Evolutionary conservation across 2,888 invertebrate species (phyloP), one percentile per base, ranked within the genome.

Genomic region (Xanthia icteritia): DNA sequence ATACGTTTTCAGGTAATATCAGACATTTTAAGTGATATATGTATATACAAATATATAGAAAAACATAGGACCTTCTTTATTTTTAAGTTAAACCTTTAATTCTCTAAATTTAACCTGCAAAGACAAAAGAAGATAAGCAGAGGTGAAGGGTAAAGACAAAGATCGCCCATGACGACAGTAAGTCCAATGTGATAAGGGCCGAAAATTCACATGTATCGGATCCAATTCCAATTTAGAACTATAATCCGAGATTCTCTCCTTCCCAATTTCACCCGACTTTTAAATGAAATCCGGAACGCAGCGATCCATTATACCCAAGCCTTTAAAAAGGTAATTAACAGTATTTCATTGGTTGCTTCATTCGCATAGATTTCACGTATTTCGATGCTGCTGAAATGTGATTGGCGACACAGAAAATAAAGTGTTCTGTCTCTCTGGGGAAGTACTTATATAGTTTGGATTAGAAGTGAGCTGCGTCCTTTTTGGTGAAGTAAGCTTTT

Each of bases 151-250:
- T 39, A 39, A 64, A 77, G 31, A 13, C 56, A 65, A 81, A 74
- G 51, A 73, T 45, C 31, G 42, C 63, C 71, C 72, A 45, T 73
- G 85, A 63, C 69, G 66, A 69, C 68, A 67, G 58, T 66, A 64
- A 76, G 66, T 65, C 64, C 63, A 45, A 74, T 13, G 69, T 85
- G 85, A 85, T 72, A 84, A 75, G 67, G 72, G 74, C 74, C 68
- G 39, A 74, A 66, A 68, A 65, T 63, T 69, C 65, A 64, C 61
- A 83, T 77, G 85, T 81, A 77, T 77, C 61, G 71, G 73, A 65
- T 73, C 73, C 82, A 75, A 81, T 83, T 82, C 82, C 82, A 85
- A 83, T 85, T 85, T 77, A 63, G 74, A 75, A 74, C 82, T 82
- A 75, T 83, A 83, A 83, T 83, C 72, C 74, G 77, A 77, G 72